A percentile compares a stretch with the other conserved stretches of the same genome.
Evolutionary conservation across 1,140 invertebrate genomes (phyloP).

Genomic region (Leptopilina clavipes): DNA sequence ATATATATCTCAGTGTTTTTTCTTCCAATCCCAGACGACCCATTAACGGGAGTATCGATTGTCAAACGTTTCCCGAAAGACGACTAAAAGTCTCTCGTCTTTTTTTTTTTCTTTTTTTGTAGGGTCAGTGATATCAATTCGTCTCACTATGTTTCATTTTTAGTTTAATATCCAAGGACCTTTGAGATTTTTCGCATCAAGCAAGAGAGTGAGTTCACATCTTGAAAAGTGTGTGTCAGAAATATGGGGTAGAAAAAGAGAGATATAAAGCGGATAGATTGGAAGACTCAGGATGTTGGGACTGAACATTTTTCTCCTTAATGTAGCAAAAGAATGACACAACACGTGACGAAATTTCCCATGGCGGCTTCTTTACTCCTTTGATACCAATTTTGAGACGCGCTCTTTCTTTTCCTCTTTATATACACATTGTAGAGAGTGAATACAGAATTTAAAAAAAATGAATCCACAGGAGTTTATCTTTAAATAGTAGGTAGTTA

Average conservation of each 20-base stretch:
- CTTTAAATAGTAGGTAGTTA: no score
- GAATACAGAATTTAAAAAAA: not conserved
- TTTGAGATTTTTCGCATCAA: conserved; percentile 22
- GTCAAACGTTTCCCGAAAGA: not conserved
- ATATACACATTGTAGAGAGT: no score
- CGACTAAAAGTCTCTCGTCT: no score
- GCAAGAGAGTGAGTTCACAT: conserved; percentile 1
- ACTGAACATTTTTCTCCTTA: conserved; percentile 29
- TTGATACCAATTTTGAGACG: conserved; percentile 18
- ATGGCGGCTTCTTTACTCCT: conserved; percentile 23
- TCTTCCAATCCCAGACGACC: conserved; percentile 16
- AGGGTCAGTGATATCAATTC: conserved; percentile 1
- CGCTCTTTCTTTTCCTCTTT: not conserved
- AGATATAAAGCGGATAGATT: not conserved
- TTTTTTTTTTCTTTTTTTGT: not conserved
- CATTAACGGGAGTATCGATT: conserved; percentile 17
- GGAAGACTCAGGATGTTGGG: not conserved
- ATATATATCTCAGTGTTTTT: conserved; percentile 20
- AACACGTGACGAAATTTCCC: conserved; percentile 32
- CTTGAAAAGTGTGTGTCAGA: conserved; percentile 1
- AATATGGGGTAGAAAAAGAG: not conserved
- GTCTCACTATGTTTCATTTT: not conserved
- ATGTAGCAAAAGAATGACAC: conserved; percentile 26
- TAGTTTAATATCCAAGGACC: not conserved
- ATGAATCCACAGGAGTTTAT: not conserved